Evolutionary conservation across 1,140 invertebrate genomes (phyloP), one percentile per base, ranked within the genome.

Genomic region (Probaryconus sp.): DNA sequence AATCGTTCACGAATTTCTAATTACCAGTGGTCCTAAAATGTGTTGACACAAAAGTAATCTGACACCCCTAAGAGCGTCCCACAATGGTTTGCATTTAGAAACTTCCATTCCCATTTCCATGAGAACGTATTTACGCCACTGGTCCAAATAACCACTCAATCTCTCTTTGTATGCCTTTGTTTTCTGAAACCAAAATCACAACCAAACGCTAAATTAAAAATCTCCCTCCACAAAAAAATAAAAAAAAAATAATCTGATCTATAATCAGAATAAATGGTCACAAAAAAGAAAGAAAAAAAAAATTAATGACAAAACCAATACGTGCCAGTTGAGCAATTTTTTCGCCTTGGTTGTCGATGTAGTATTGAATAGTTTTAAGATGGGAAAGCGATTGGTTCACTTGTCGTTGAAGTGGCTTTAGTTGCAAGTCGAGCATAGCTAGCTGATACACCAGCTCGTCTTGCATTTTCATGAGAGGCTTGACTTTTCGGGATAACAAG

Each of bases 371-470:
- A 2, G 90, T 93, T 69, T 92, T 92, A 10, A 94, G 88, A 79
- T 94, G 92, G 28, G 90, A 90, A 2, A 94, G 83, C 0, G 92
- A 92, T 61, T 93, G 91, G 79, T 94, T 94, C 9, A 94, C 89
- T 81, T 92, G 90, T 40, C 88, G 86, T 67, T 90, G 89, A 31
- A 93, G 88, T 2, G 93, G 93, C 64, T 90, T 88, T 48, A 93
- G 76, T 71, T 94, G 91, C 10, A 95, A 84, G 68, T 95, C 93
- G 11, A 95, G 77, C 10, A 92, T 90, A 0, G 93, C 93, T 64
- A 95, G 80, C 79, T 93, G 92, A 83, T 93, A 94, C 0, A 94
- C 88, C 33, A 95, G 86, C 37, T 92, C 90, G 33, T 93, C 91
- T 80, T 92, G 89, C 26, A 92, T 79, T 69, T 91, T 90, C 83